These are phyloP conservation scores for Zoanthus solanderi DNA, from an alignment of 92 coral and sea anemone genomes.

Conservation along the genomic window DNA sequence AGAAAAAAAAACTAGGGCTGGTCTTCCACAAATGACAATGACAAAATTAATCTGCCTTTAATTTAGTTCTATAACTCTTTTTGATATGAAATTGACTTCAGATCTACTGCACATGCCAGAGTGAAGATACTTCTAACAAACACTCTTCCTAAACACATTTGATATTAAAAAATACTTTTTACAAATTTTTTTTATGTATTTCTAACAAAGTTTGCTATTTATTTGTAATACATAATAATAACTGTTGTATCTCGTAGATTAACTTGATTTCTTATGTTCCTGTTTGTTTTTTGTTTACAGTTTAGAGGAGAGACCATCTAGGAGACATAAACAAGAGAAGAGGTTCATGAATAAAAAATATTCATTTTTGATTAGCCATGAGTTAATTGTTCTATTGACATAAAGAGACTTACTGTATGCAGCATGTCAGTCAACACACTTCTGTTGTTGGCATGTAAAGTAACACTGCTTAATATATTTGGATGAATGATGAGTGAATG, in stretches of 20 bases:
- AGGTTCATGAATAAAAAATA: slow-evolving; percentile 7
- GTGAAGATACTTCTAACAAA: not conserved
- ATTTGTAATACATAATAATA: too few relatives aligned
- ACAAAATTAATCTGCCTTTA: too few relatives aligned
- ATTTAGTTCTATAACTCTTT: too few relatives aligned
- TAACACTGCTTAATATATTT: not conserved
- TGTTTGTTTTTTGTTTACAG: slow-evolving; percentile 1
- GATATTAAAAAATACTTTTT: not conserved
- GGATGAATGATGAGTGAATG: not conserved
- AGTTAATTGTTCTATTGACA: not conserved
- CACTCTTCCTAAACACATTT: not conserved
- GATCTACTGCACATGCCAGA: not conserved
- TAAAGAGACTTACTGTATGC: too few relatives aligned
- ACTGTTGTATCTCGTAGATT: too few relatives aligned
- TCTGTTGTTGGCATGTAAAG: not conserved
- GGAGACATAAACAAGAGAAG: not conserved
- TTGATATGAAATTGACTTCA: too few relatives aligned
- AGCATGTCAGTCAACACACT: not conserved
- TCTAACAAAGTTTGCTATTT: too few relatives aligned
- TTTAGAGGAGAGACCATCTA: slow-evolving; percentile 14
- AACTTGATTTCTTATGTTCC: too few relatives aligned
- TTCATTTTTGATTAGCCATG: not conserved
- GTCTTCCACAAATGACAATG: too few relatives aligned
- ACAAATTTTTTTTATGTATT: too few relatives aligned
- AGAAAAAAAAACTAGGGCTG: too few relatives aligned